A percentile compares a stretch with the other conserved stretches of the same genome.
Evolutionary conservation across 2,797 vertebrate genomes (phyloP).

Genomic region (Perodicticus potto): DNA sequence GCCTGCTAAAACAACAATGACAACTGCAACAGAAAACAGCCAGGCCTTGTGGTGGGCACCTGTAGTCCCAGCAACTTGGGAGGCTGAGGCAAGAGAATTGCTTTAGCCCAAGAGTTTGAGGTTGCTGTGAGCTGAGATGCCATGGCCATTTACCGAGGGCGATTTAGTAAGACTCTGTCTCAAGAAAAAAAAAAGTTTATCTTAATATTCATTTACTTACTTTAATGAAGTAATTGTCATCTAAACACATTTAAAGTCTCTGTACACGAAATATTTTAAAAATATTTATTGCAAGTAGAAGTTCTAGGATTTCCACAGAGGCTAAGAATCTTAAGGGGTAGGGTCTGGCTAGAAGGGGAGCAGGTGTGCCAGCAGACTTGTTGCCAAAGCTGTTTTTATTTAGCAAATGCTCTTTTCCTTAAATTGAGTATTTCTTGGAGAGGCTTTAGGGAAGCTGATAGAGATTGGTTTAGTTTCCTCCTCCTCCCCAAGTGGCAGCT

Average conservation of each 20-base stretch:
- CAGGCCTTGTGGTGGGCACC: accelerated
- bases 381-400: slow-evolving; percentile 1
- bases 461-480: slow-evolving; percentile 18
- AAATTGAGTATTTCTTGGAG: neutral
- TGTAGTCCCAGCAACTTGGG: too few relatives aligned
- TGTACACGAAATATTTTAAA: slow-evolving; percentile 29
- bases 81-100: too few relatives aligned
- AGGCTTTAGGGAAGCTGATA: slow-evolving; percentile 21
- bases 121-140: too few relatives aligned
- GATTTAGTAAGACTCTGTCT: too few relatives aligned
- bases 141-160: too few relatives aligned
- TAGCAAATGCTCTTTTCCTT: slow-evolving; percentile 30
- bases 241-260: slow-evolving; percentile 61
- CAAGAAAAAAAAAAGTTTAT: neutral
- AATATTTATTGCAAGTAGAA: slow-evolving; percentile 14
- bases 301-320: neutral
- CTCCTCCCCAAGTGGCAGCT: neutral
- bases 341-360: neutral
- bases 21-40: too few relatives aligned
- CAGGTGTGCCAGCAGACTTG: neutral
- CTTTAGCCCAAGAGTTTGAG: too few relatives aligned
- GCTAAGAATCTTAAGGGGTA: neutral
- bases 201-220: slow-evolving; percentile 58
- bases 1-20: too few relatives aligned
- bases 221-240: slow-evolving; percentile 54